These are phyloP conservation scores for Sandelia bainsii DNA, from an alignment of 2,797 vertebrate genomes.

Conservation along the genomic window DNA sequence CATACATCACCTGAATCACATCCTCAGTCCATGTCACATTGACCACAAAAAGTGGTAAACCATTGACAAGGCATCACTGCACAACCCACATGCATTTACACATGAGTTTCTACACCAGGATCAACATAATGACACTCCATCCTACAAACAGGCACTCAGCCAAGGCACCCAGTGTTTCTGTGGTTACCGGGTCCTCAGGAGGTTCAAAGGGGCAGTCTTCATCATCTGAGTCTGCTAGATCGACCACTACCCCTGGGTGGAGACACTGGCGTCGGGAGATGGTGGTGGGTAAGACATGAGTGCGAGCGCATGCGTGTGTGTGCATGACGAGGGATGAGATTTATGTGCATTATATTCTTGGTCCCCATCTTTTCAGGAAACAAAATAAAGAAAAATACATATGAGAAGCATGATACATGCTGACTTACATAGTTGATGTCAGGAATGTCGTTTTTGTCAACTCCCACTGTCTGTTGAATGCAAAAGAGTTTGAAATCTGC, in stretches of 20 bases:
- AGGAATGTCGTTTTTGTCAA: slow-evolving; percentile 99
- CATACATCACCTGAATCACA: background rate
- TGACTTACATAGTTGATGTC: slow-evolving; percentile 97
- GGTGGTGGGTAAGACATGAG: slow-evolving; percentile 54
- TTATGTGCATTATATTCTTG: slow-evolving; percentile 19
- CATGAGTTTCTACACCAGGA: slow-evolving; percentile 17
- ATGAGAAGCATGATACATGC: background rate
- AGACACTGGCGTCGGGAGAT: slow-evolving; percentile 82
- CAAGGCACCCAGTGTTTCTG: slow-evolving; percentile 66
- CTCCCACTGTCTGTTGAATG: slow-evolving; percentile 93
- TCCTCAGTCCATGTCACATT: background rate
- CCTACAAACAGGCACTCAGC: slow-evolving; percentile 76
- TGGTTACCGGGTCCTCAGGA: slow-evolving; percentile 85
- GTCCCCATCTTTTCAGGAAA: background rate
- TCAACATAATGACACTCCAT: slow-evolving; percentile 70
- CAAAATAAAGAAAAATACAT: background rate
- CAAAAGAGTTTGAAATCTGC: slow-evolving; percentile 53
- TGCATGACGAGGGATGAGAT: slow-evolving; percentile 4
- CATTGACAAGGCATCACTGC: slow-evolving; percentile 38
- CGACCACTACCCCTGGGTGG: slow-evolving; percentile 86
- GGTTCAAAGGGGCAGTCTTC: slow-evolving; percentile 85
- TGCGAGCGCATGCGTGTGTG: slow-evolving; percentile 23
- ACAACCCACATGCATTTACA: slow-evolving; percentile 32
- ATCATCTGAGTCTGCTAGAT: slow-evolving; percentile 86
- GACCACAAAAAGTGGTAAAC: background rate